Base-by-base conservation (phyloP, 1,140 invertebrate species). In the Apocrypta bakeri region DNA sequence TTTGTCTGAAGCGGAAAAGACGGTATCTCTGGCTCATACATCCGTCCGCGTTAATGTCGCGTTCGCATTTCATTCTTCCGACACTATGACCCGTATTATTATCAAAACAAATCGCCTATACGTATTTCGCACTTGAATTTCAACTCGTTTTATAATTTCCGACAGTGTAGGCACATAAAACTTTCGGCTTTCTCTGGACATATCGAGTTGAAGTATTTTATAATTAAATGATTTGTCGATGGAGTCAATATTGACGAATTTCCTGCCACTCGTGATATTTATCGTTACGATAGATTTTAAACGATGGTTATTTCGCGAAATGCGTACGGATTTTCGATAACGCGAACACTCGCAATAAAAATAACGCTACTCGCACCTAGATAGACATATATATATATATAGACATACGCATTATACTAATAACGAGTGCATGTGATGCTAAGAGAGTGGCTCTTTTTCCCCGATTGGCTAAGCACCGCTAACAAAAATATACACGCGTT, bases 161-260 rank as follows among this genome's bases (percentile, higher is more conserved):
- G 71, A 14, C 14, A 75, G 69, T 21, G n/a, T n/a, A n/a, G n/a
- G n/a, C n/a, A 73, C 72, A 73, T n/a, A 72, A 81, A 81, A 79
- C 17, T 17, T 56, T 56, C 21, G 21, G 66, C 37, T 24, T 61
- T 61, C n/a, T n/a, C 17, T 17, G 2, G 17, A 1, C 48, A n/a
- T 21, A 21, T 21, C 2, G 1, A 56, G 21, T 17, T 17, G 21
- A 48, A 48, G 42, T 14, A 17, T 4, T 17, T n/a, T 56, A n/a
- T 56, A 56, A 56, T 56, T 56, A 17, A 56, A 56, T n/a, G 48
- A 56, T n/a, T 56, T 56, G 48, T 56, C 48, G 48, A 56, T 48
- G 42, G 21, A 48, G 42, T 48, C 42, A 17, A 48, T 56, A 56
- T 56, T 7, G 48, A 56, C 48, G 48, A 56, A 56, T 56, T 56